Evolutionary conservation across 1,140 invertebrate genomes (phyloP).

Genomic region (Pantala flavescens): DNA sequence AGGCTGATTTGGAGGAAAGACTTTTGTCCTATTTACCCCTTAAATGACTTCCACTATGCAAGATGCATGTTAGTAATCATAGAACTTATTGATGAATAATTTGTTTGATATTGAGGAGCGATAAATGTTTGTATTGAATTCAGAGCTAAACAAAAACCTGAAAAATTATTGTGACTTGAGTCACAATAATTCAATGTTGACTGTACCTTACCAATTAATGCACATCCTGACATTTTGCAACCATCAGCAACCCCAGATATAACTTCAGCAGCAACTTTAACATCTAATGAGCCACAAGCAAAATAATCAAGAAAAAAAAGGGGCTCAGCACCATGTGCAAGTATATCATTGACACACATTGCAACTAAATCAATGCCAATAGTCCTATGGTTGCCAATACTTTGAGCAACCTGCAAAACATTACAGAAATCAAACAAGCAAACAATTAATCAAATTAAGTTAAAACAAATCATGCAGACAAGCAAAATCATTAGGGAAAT

Average conservation of each 20-base stretch:
- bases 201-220: slow-evolving; percentile 61
- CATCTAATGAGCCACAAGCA: slow-evolving; percentile 76
- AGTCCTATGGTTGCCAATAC: slow-evolving; percentile 63
- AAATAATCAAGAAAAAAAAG: slow-evolving; percentile 96
- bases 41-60: no score
- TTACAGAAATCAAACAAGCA: not conserved
- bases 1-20: no score
- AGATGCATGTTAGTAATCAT: no score
- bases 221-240: slow-evolving; percentile 74
- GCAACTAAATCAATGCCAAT: slow-evolving; percentile 94
- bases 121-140: no score
- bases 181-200: no score
- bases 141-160: no score
- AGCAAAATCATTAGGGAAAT: no score
- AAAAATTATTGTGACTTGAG: no score
- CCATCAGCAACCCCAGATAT: slow-evolving; percentile 78
- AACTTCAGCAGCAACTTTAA: slow-evolving; percentile 61
- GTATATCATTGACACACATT: slow-evolving; percentile 95
- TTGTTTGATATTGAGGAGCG: no score
- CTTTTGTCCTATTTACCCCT: no score
- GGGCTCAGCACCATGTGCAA: slow-evolving; percentile 89
- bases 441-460: not conserved
- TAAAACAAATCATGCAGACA: no score
- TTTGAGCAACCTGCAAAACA: slow-evolving; percentile 63
- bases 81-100: no score